Evolutionary conservation across 2,113 vertebrate species (phyloP), one percentile per base, ranked within the genome.

Genomic region (Crotalus helleri): DNA sequence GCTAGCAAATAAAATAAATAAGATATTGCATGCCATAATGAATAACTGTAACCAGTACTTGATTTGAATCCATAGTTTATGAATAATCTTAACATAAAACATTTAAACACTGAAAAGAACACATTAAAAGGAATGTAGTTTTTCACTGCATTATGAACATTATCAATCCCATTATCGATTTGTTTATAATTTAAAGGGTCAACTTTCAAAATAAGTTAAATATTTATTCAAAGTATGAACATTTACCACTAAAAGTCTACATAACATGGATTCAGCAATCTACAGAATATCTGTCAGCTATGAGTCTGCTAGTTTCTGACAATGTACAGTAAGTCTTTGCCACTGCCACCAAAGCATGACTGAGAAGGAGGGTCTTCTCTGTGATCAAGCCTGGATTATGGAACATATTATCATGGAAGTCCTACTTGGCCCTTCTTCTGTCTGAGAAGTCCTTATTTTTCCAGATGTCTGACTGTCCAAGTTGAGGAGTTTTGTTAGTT

Each of bases 1-100:
- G 98, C 99, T 99, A 96, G 64, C 87, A 96, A 96, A 96, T 90
- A 94, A 92, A 97, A 97, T 69, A 93, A 91, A 94, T 46, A 96
- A 92, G 94, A 93, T 95, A 96, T 93, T 89, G 46, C 44, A 89
- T 39, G 74, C 33, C 74, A 81, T 81, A 81, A 51, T 29, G 44
- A 64, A 51, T 85, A 91, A 61, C 10, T 69, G 29, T 64, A 29
- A 51, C 21, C 49, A 81, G 88, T 26, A 23, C 5, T 55, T 39
- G 4, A 4, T 74, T 24, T 91, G 53, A 92, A 39, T 81, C 74
- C 54, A 86, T 44, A 24, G 87, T 91, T 92, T 57, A 57, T 85
- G 69, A 44, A 51, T 55, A 74, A 24, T 44, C 69, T 61, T 57
- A 57, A 87, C 58, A 51, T n/a, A 46, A 89, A 74, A 91, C n/a